Conservation (phyloP, 2,113 vertebrate species). For the Sterrhoptilus dennistouni region DNA sequence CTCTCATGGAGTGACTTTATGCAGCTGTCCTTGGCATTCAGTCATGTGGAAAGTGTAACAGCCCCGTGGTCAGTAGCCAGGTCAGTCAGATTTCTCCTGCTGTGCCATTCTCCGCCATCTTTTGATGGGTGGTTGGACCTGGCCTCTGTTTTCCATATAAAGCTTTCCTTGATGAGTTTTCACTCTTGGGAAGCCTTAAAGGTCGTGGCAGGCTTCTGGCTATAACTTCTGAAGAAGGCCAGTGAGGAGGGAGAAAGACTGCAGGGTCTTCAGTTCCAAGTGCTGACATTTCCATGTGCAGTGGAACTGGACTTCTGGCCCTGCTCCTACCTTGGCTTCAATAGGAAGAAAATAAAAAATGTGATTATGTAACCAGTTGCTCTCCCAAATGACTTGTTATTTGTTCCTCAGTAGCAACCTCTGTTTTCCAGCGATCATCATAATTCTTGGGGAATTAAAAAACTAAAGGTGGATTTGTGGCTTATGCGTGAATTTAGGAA, state of each 20-base stretch:
- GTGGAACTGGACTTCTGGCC: background rate
- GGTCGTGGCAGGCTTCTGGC: background rate
- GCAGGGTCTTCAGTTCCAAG: background rate
- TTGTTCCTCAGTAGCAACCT: background rate
- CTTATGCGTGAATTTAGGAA: background rate
- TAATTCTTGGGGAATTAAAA: background rate
- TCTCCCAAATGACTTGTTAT: background rate
- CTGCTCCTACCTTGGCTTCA: background rate
- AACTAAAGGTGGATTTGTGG: background rate
- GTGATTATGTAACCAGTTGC: background rate
- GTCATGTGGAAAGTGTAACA: background rate
- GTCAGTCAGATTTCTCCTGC: background rate
- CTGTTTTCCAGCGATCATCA: background rate
- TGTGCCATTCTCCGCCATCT: background rate
- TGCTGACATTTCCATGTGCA: background rate
- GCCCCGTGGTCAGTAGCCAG: background rate
- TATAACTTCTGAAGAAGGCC: background rate
- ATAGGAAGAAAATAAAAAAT: background rate
- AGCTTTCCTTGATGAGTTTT: background rate
- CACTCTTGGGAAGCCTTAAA: background rate
- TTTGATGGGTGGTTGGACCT: background rate
- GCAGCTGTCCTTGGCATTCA: background rate
- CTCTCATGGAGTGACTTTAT: background rate
- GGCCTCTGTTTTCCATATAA: background rate
- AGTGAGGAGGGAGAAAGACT: background rate